A percentile compares a stretch with the other conserved stretches of the same genome.
These are phyloP conservation scores for Tapirus indicus DNA, from an alignment of 2,797 vertebrate genomes.

Conservation along the genomic window DNA sequence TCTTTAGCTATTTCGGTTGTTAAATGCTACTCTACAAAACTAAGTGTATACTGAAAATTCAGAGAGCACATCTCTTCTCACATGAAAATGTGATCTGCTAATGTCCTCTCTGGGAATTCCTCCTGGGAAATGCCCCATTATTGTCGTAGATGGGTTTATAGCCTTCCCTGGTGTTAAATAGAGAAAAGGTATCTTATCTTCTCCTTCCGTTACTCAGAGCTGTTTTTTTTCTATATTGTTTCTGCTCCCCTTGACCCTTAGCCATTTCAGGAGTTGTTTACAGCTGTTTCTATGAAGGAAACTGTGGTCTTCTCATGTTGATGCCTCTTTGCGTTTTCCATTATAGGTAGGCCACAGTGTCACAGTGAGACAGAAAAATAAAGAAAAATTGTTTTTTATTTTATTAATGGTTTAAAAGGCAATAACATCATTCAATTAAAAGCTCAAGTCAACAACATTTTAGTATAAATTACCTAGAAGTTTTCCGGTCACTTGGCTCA, in stretches of 20 bases:
- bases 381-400: background rate
- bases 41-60: constrained; percentile 31
- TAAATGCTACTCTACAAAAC: constrained; percentile 7
- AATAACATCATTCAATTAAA: background rate
- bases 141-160: background rate
- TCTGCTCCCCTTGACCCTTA: background rate
- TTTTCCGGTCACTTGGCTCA: background rate
- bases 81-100: constrained; percentile 26
- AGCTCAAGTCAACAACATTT: background rate
- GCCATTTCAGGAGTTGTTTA: background rate
- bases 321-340: background rate
- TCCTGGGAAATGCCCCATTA: background rate
- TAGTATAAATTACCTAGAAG: background rate
- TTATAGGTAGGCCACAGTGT: background rate
- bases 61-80: background rate
- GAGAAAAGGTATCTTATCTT: background rate
- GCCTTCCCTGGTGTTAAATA: background rate
- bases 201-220: background rate
- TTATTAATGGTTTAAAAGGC: background rate
- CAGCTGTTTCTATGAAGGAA: background rate
- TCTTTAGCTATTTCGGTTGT: background rate
- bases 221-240: background rate
- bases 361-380: background rate
- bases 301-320: background rate
- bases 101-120: background rate